Base-by-base conservation (phyloP, 2,888 invertebrate species). In the Drosophila ochracea region DNA sequence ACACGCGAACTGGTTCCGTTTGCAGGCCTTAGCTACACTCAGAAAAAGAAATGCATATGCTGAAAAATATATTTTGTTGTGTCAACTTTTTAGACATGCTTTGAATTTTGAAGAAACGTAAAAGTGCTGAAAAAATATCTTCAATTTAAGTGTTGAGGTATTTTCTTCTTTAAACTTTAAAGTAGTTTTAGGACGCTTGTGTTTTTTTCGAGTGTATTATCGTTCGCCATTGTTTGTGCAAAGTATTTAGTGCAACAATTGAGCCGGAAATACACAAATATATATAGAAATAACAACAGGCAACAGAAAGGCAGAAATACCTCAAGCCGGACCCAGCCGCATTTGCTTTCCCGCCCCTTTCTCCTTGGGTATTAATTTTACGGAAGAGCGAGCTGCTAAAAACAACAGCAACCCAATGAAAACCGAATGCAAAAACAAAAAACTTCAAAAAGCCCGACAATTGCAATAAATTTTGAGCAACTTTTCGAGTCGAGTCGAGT, bases 161-260 rank as follows among this genome's bases (percentile, higher is more conserved):
- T 0, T 7, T 16, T 25, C 47, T 4, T 16, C 16, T 25, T 25
- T 25, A 1, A 47, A 25, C 25, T 47, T 9, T 0, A 25, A 47
- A 4, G 7, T 4, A 1, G 1, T 13, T 21, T 47, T 21, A 1
- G 3, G 0, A 1, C 13, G 13, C 21, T 7, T 13, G 4, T 6
- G 25, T 25, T 47, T 55, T 55, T 37, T 13, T 28, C 13, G 1
- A 43, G 58, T 58, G 58, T 58, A 43, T 4, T 16, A 3, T 41
- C 5, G 59, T 60, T 49, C 60, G 35, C 35, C 57, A 63, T 55
- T 86, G 80, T 79, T 84, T 83, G 84, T 71, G 73, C 66, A 82
- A 78, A 74, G 86, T 88, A 87, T 88, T 86, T 87, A 84, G 88
- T 88, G 90, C 76, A 85, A 74, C 89, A 86, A 90, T 90, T 86